These are phyloP conservation scores for Gopherus flavomarginatus DNA, from an alignment of 2,113 vertebrate species.

Conservation along the genomic window DNA sequence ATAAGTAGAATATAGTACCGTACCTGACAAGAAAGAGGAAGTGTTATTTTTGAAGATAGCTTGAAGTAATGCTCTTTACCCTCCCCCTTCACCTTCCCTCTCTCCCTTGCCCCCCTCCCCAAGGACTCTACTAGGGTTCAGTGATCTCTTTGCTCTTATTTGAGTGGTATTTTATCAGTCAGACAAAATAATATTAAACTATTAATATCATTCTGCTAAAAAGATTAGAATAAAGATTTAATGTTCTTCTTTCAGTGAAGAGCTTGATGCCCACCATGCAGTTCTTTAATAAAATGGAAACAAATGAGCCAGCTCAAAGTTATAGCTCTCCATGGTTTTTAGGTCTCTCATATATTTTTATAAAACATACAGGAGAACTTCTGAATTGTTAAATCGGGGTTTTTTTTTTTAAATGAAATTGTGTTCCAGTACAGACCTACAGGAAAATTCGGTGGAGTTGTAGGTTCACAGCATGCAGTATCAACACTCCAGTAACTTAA, in stretches of 20 bases:
- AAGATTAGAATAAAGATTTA: conserved; percentile 84
- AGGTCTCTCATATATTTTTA: conserved; percentile 78
- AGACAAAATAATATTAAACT: conserved; percentile 80
- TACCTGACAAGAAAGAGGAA: conserved; percentile 34
- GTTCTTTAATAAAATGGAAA: conserved; percentile 78
- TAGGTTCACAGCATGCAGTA: background rate
- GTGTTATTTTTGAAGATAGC: conserved; percentile 46
- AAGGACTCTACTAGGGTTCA: conserved; percentile 59
- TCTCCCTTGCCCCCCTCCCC: background rate
- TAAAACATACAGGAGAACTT: conserved; percentile 77
- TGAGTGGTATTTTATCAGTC: conserved; percentile 78
- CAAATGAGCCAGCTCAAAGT: conserved; percentile 81
- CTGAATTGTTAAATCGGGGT: conserved; percentile 73
- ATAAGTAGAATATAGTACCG: background rate
- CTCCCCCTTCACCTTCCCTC: background rate
- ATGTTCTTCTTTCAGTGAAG: conserved; percentile 74
- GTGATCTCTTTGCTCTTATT: conserved; percentile 75
- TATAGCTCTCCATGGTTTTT: conserved; percentile 81
- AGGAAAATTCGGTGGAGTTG: conserved; percentile 22
- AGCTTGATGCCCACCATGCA: conserved; percentile 70
- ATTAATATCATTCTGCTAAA: conserved; percentile 80
- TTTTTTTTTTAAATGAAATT: conserved; percentile 51
- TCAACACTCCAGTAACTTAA: background rate
- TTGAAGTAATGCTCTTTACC: conserved; percentile 31
- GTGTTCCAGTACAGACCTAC: conserved; percentile 41